These are phyloP conservation scores for Orthonychiurus folsomi DNA, from an alignment of 2,888 invertebrate genomes.

Conservation along the genomic window DNA sequence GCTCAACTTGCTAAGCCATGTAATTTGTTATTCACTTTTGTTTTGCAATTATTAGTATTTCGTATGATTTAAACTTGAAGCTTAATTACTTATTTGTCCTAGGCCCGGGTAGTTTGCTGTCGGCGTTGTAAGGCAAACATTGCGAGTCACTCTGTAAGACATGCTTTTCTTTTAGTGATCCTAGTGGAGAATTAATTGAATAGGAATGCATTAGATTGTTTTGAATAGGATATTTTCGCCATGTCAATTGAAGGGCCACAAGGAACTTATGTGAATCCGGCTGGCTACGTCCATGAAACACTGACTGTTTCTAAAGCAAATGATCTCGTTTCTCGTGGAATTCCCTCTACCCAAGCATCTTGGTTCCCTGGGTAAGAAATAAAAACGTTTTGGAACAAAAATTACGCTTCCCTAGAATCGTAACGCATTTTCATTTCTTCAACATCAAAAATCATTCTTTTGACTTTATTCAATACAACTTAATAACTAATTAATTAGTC, in stretches of 20 bases:
- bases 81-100: slow-evolving; percentile 12
- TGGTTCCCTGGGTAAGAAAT: slow-evolving; percentile 71
- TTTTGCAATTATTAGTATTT: slow-evolving; percentile 1
- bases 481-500: no score
- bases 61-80: slow-evolving; percentile 1
- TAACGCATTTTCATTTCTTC: no score
- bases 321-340: slow-evolving; percentile 46
- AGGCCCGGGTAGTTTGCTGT: slow-evolving; percentile 54
- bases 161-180: no score
- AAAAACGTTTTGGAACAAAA: slow-evolving; percentile 2
- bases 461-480: no score
- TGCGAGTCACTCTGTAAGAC: slow-evolving; percentile 56
- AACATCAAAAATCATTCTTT: no score
- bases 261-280: slow-evolving; percentile 70
- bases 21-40: slow-evolving; percentile 37
- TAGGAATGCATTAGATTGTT: no score
- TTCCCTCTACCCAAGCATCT: slow-evolving; percentile 59
- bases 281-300: slow-evolving; percentile 71
- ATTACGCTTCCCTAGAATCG: no score
- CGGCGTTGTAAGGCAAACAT: slow-evolving; percentile 49
- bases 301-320: slow-evolving; percentile 57
- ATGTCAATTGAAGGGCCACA: slow-evolving; percentile 73
- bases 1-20: slow-evolving; percentile 48
- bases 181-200: no score
- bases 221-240: slow-evolving; percentile 65